Percentiles rank a stretch among this genome's conserved stretches.
phyloP scores from a whole-genome alignment of 2,797 vertebrate species.

The Urosaurus nigricauda region DNA sequence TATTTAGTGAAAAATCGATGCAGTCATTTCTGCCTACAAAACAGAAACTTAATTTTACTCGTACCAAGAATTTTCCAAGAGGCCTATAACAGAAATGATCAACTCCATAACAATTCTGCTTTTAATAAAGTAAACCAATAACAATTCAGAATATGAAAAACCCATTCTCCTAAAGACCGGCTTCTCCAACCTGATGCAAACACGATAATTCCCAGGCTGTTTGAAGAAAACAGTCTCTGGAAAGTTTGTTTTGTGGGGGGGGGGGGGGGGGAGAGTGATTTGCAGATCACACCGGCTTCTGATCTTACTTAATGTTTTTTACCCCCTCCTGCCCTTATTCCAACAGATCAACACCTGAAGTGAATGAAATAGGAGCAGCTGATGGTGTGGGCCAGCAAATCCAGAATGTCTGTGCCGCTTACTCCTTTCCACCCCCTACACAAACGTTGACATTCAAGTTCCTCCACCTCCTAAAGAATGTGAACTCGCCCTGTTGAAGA shows the following conservation, averaged over 20 bases:
- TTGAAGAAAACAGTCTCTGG: background rate
- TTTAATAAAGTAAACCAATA: background rate
- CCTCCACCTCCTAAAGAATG: background rate
- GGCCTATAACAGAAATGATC: background rate
- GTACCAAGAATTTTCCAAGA: no score
- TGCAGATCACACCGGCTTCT: no score
- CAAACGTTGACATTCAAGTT: background rate
- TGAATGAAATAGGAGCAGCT: background rate
- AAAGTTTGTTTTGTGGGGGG: no score
- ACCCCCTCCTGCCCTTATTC: background rate
- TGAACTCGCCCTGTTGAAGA: background rate
- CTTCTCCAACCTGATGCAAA: background rate
- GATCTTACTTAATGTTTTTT: no score
- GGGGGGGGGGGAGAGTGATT: no score
- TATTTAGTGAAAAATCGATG: no score
- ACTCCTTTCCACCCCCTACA: background rate
- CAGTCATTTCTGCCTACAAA: no score
- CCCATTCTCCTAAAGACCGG: background rate
- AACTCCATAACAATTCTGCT: background rate
- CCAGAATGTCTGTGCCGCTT: background rate
- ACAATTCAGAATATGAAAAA: no score
- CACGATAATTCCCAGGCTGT: background rate
- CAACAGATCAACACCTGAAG: background rate
- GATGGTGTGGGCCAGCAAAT: background rate
- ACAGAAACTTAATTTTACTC: no score